Base-by-base conservation (phyloP, 2,888 invertebrate species). In the Axea sp. region DNA sequence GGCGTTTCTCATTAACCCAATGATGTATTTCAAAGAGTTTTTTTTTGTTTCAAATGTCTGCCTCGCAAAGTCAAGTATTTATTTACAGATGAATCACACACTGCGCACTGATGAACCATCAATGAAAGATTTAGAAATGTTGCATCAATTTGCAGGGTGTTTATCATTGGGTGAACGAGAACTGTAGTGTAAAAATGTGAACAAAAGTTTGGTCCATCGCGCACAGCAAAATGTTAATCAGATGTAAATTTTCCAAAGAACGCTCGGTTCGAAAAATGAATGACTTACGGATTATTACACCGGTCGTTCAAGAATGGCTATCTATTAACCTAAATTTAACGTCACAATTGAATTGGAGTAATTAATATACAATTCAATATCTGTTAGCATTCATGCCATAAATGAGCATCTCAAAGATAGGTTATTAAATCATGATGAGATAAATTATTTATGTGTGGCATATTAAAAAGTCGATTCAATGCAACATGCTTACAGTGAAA, bases 401-500 rank as follows among this genome's bases (percentile, higher is more conserved):
- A 65, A 60, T 62, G 67, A 73, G 41, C 47, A 55, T 43, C 49
- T 43, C 47, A 65, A 49, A 60, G 62, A 73, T 67, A 31, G 67
- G 60, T 68, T 67, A 73, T 73, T 73, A 69, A 74, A 69, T 65
- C 59, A 69, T 53, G 69, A 74, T 59, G 64, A 57, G 74, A 68
- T 57, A 64, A 81, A 82, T 76, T 82, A 83, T 82, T 83, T 83
- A 83, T 80, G 79, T 77, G 78, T 74, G 76, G 76, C 78, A 78
- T 79, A 83, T 82, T 81, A 62, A 78, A 81, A 80, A 77, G 81
- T 80, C 81, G 80, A 79, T 82, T 81, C 81, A 82, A 75, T 77
- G 76, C 64, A 73, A 73, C 73, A 76, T 77, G 79, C 78, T 78
- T 68, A 81, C 81, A 83, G 82, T 82, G 82, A 81, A 83, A 84